Evolutionary conservation across 2,888 invertebrate species (phyloP).

Genomic region (Antitype chi): DNA sequence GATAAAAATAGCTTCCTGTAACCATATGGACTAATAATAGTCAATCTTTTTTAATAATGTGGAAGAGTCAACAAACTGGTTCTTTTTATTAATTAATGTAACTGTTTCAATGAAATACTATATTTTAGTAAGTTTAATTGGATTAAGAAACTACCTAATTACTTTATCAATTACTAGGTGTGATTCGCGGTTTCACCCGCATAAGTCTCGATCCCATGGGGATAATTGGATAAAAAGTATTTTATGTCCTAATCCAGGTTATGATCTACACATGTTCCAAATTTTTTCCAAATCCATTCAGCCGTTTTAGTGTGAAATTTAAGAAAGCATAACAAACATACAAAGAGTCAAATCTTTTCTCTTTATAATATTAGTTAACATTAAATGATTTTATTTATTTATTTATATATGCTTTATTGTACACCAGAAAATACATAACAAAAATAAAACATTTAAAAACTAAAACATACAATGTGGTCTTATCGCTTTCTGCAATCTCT

Average conservation of each 20-base stretch:
- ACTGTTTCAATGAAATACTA: background rate
- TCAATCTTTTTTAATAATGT: background rate
- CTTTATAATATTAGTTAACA: background rate
- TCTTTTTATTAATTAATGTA: background rate
- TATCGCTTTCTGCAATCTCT: no score
- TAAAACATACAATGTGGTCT: no score
- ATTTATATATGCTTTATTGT: no score
- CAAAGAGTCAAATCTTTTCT: background rate
- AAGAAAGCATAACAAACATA: no score
- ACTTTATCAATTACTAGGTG: background rate
- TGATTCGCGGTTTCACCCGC: background rate
- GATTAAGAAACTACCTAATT: background rate
- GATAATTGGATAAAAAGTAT: background rate
- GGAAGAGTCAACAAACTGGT: conserved; percentile 1
- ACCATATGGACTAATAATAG: background rate
- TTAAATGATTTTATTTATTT: no score
- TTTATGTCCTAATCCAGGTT: background rate
- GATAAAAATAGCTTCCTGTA: conserved; percentile 5
- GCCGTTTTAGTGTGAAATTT: background rate
- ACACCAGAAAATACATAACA: no score
- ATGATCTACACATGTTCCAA: no score
- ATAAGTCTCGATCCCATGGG: background rate
- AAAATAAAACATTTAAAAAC: no score
- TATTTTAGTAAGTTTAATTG: background rate
- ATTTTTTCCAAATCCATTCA: background rate